phyloP scores from a whole-genome alignment of 2,888 invertebrate species.

The Macrophya annulata region DNA sequence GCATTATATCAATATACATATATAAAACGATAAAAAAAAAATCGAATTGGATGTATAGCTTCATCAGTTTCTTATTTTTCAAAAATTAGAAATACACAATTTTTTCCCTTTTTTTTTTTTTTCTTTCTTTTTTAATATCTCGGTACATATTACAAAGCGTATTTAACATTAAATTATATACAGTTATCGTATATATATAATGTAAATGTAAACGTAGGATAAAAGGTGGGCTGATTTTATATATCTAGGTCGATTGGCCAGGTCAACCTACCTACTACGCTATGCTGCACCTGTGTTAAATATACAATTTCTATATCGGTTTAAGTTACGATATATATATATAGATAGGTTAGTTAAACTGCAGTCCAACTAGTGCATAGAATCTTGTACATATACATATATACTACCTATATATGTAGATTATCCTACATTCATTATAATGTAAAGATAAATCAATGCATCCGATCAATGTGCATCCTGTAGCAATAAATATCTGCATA shows the following conservation, averaged over 20 bases:
- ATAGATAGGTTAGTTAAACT: not conserved
- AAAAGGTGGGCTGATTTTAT: not conserved
- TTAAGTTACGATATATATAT: not conserved
- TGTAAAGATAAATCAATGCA: conserved; percentile 5
- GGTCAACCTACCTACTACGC: not conserved
- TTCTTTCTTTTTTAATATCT: no score
- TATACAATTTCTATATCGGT: not conserved
- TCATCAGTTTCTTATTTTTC: no score
- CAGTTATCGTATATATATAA: not conserved
- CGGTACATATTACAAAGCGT: no score
- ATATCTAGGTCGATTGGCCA: conserved; percentile 21
- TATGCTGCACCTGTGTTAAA: not conserved
- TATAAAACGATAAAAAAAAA: not conserved
- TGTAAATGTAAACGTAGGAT: not conserved
- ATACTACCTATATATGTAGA: not conserved
- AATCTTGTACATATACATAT: no score
- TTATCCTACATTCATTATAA: not conserved
- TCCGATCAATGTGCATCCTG: not conserved
- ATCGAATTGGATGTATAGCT: not conserved
- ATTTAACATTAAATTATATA: no score
- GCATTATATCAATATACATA: not conserved
- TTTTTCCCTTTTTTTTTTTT: no score
- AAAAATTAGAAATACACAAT: no score
- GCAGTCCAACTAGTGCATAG: no score
- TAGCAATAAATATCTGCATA: not conserved